Percentiles rank a stretch among this genome's conserved stretches.
Evolutionary conservation across 2,113 vertebrate genomes (phyloP).

Genomic region (Tychaedon coryphoeus): DNA sequence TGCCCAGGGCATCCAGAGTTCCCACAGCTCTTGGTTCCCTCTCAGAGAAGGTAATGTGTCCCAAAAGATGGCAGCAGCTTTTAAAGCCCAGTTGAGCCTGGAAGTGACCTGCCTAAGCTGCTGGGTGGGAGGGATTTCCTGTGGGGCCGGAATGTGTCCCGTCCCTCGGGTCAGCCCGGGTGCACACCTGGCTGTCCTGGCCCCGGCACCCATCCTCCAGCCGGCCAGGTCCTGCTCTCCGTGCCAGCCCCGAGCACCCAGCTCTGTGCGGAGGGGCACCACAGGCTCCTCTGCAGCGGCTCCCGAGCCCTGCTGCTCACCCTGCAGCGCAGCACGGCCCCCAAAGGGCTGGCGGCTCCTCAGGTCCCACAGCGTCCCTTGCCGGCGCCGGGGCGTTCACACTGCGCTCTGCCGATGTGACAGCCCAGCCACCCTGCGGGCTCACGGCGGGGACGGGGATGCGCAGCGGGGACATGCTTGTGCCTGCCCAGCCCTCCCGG

Average conservation of each 20-base stretch:
- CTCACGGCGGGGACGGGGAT: fast-evolving
- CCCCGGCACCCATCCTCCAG: background rate
- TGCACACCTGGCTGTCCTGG: fast-evolving
- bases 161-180: background rate
- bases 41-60: fast-evolving
- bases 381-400: fast-evolving
- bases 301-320: fast-evolving
- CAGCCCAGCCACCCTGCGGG: background rate
- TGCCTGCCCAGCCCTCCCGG: fast-evolving
- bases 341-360: background rate
- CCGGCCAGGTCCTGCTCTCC: background rate
- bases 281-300: background rate
- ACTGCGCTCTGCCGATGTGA: background rate
- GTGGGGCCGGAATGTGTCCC: fast-evolving
- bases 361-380: fast-evolving
- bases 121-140: background rate
- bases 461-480: background rate
- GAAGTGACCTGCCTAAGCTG: background rate
- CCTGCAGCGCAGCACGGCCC: background rate
- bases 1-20: background rate
- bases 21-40: background rate
- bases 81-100: background rate
- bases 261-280: fast-evolving
- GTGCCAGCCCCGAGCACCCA: background rate
- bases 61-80: background rate